A percentile compares a stretch with the other conserved stretches of the same genome.
phyloP scores from a whole-genome alignment of 2,113 vertebrate species.

The Gambusia holbrooki region DNA sequence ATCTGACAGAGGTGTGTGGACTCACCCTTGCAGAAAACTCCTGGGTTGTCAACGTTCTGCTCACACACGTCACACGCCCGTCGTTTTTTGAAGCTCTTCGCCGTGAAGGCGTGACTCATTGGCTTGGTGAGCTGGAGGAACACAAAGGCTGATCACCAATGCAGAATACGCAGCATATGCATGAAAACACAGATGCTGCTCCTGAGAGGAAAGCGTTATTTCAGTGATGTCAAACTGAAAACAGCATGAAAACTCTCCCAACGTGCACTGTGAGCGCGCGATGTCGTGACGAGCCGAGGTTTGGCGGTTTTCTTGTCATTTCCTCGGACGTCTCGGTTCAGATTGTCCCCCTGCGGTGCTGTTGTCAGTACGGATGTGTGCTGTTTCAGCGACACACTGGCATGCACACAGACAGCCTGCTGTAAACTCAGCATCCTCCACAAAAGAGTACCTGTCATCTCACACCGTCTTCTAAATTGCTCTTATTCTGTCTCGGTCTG shows the following conservation, averaged over 20 bases:
- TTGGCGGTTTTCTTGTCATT: not conserved
- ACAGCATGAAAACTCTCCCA: not conserved
- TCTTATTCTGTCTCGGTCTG: slow-evolving; percentile 56
- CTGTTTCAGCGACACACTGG: slow-evolving; percentile 28
- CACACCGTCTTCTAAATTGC: slow-evolving; percentile 31
- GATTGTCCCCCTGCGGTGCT: slow-evolving; percentile 13
- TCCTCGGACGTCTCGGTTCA: slow-evolving; percentile 8
- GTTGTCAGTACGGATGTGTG: slow-evolving; percentile 42
- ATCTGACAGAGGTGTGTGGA: slow-evolving; percentile 18
- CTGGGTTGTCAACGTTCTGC: slow-evolving; percentile 58
- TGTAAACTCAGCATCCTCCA: slow-evolving; percentile 12
- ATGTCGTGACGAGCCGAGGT: not conserved
- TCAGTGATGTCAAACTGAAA: not conserved
- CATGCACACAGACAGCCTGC: slow-evolving; percentile 25
- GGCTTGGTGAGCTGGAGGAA: slow-evolving; percentile 54
- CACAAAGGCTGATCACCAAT: not conserved
- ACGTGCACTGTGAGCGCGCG: not conserved
- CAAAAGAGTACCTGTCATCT: slow-evolving; percentile 31
- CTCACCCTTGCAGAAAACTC: slow-evolving; percentile 72
- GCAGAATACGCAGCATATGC: not conserved
- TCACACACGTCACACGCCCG: slow-evolving; percentile 61
- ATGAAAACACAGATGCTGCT: not conserved
- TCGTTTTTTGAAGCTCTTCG: slow-evolving; percentile 65
- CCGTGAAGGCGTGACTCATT: slow-evolving; percentile 57
- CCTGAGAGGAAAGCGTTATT: not conserved